Evolutionary conservation across 2,113 vertebrate genomes (phyloP), one percentile per base, ranked within the genome.

Genomic region (Nicator chloris): DNA sequence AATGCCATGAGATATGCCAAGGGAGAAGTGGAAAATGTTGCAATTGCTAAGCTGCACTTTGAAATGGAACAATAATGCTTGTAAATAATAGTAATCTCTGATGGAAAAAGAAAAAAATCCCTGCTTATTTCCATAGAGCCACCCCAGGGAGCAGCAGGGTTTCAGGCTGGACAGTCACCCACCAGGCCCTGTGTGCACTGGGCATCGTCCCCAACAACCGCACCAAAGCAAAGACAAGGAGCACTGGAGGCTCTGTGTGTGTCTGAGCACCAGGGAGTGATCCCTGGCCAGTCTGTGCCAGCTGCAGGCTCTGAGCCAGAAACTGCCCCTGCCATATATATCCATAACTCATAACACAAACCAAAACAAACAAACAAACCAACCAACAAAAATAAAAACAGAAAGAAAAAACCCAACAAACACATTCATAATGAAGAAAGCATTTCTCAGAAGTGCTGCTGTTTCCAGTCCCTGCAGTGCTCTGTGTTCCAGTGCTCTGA

Each of bases 31-130:
- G 84, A 59, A 72, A 83, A 81, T 90, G 56, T 84, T 84, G 90
- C 91, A 92, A 92, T 50, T 82, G 44, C 66, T 37, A 57, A 91
- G 70, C 68, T 59, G 53, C 23, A 5, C 84, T 94, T 93, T 68
- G 88, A 92, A 91, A 79, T 56, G 65, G 85, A 94, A 87, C 54
- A 88, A 56, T 59, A 77, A 76, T 72, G 79, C 45, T 75, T 86
- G 73, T 76, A 95, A 96, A 91, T 94, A 92, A 86, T 64, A 82
- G 42, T 87, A 82, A 93, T 77, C 69, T 82, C 37, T 72, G 61
- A 80, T 20, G n/a, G 28, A 4, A 11, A 19, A 59, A 84, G 72
- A 83, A 60, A 66, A 82, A 61, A 49, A 79, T 61, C 57, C 26
- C 82, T 87, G 35, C 47, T 54, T 65, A 79, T 63, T 75, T 65